Evolutionary conservation across 23 tunicate genomes (phyloP), one percentile per base, ranked within the genome.

Genomic region (Trididemnum miniatum): DNA sequence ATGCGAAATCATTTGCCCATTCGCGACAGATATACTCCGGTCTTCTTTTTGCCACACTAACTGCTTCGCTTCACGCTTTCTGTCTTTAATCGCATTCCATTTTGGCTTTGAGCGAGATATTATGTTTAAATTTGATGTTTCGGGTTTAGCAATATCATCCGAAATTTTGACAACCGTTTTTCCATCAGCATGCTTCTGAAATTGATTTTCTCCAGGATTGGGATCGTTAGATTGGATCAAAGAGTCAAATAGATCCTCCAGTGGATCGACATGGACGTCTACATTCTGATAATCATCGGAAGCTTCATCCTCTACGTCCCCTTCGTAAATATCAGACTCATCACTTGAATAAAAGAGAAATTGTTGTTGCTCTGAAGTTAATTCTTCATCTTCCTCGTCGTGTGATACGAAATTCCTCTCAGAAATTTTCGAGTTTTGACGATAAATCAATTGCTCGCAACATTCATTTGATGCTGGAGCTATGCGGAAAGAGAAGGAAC

Each of bases 1-100:
- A 24, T 87, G 85, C 1, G 82, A 73, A 1, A 80, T 35, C 75
- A 82, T 87, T 30, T 75, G 84, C 0, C 69, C 79, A 1, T 77
- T 22, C 15, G 67, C 3, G 5, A 26, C n/a, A 24, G n/a, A 12
- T 26, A 20, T 62, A 12, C 67, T 26, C 15, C 15, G 54, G 54
- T 44, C 54, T 44, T 44, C 12, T 44, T 44, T 44, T 9, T 7
- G 54, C 54, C 54, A 7, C 12, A 7, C 15, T 15, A 44, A 44
- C 15, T 44, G 54, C 9, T 44, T 44, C 15, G 12, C 15, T 15
- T 44, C 15, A 15, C 54, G 54, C 15, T 44, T 44, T 15, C 54
- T 44, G 9, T 44, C 54, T 7, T 44, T 44, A 7, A 44, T 44
- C 9, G 54, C 54, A 15, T 7, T 44, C 15, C 9, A 44, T 44